Percentiles rank a stretch among this genome's conserved stretches.
Conservation (phyloP, 2,113 vertebrate species). For the Atlantisia rogersi region DNA sequence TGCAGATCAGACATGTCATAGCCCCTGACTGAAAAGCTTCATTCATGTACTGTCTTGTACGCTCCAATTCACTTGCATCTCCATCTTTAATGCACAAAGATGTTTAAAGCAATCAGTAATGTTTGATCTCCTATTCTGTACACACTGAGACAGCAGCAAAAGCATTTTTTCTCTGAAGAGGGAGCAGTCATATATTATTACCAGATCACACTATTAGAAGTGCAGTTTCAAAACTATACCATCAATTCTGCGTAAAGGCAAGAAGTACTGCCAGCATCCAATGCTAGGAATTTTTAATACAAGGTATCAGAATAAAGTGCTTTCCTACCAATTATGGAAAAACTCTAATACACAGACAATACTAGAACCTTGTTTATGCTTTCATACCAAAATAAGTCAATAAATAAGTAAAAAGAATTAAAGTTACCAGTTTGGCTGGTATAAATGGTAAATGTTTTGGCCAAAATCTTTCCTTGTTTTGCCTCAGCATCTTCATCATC, state of each 20-base stretch:
- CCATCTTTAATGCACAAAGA: conserved; percentile 80
- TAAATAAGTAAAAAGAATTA: background rate
- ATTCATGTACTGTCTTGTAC: conserved; percentile 91
- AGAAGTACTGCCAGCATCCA: background rate
- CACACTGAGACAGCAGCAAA: background rate
- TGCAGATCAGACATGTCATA: conserved; percentile 95
- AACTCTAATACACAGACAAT: background rate
- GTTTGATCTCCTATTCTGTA: background rate
- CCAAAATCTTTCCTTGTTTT: conserved; percentile 87
- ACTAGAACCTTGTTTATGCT: background rate
- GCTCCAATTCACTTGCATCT: conserved; percentile 83
- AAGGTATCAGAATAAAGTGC: background rate
- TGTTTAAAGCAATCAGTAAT: conserved; percentile 15
- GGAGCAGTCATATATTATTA: background rate
- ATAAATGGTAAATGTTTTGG: conserved; percentile 90
- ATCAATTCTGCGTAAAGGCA: background rate
- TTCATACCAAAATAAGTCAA: background rate
- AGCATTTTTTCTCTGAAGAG: background rate
- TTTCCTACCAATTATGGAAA: background rate
- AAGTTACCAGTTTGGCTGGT: conserved; percentile 87
- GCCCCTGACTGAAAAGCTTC: conserved; percentile 94
- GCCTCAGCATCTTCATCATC: conserved; percentile 80
- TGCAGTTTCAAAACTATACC: background rate
- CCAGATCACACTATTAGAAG: background rate
- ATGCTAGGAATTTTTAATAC: background rate